Conservation (phyloP, 2,113 vertebrate species). For the Deroptyus accipitrinus region DNA sequence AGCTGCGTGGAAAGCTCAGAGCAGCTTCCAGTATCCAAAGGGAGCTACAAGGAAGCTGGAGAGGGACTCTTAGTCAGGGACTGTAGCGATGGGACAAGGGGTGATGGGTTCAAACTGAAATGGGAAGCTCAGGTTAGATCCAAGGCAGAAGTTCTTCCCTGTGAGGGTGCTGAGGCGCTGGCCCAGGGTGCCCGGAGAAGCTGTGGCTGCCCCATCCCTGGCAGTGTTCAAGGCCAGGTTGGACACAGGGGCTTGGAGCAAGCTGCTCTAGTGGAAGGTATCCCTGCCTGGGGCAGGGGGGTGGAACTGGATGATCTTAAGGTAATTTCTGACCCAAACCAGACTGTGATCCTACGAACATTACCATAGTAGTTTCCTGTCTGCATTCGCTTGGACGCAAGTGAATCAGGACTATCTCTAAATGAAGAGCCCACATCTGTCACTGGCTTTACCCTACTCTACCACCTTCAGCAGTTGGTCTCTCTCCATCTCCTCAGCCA, state of each 20-base stretch:
- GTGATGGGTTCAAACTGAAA: not conserved
- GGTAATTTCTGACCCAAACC: not conserved
- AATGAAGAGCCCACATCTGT: not conserved
- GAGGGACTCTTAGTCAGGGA: not conserved
- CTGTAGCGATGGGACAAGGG: not conserved
- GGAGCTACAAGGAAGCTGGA: not conserved
- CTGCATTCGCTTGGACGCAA: not conserved
- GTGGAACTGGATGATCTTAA: not conserved
- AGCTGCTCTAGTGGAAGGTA: not conserved
- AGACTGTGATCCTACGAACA: not conserved
- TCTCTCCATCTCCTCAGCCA: not conserved
- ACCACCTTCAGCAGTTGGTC: accelerated
- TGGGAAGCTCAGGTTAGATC: not conserved
- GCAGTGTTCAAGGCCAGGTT: not conserved
- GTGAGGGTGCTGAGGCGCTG: not conserved
- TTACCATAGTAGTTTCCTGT: not conserved
- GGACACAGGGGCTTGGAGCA: not conserved
- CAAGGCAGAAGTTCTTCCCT: not conserved
- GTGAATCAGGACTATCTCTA: not conserved
- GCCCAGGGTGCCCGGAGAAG: no score
- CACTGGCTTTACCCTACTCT: not conserved
- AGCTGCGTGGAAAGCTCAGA: not conserved
- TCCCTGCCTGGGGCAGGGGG: not conserved
- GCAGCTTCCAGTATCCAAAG: not conserved
- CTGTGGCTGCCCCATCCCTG: not conserved